Percentiles rank a stretch among this genome's conserved stretches.
Conservation (phyloP, 2,113 vertebrate species). For the Ciconia maguari region DNA sequence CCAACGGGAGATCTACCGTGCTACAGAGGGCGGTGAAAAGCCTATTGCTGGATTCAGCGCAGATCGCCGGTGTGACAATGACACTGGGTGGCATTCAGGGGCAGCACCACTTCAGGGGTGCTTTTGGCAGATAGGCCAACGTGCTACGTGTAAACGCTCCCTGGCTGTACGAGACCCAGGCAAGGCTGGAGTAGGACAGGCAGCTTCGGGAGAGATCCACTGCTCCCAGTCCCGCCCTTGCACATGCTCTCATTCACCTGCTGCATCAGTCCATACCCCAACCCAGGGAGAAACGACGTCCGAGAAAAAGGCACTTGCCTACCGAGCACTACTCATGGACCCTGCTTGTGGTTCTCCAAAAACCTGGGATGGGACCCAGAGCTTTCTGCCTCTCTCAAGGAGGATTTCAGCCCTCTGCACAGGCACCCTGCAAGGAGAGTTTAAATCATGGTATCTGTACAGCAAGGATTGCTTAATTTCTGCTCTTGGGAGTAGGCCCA, state of each 20-base stretch:
- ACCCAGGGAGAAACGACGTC: rapidly evolving
- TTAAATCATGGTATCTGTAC: not conserved
- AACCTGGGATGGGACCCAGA: not conserved
- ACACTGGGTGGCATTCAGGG: not conserved
- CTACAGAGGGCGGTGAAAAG: not conserved
- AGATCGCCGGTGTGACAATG: rapidly evolving
- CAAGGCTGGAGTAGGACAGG: not conserved
- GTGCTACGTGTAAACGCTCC: rapidly evolving
- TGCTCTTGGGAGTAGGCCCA: not conserved
- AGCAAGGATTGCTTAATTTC: not conserved
- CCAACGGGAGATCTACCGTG: rapidly evolving
- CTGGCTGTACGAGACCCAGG: not conserved
- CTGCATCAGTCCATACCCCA: not conserved
- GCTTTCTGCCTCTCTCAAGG: not conserved
- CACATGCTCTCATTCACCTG: rapidly evolving
- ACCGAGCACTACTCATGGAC: not conserved
- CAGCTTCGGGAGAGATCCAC: rapidly evolving
- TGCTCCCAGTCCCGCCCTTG: too few species aligned
- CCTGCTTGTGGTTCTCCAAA: not conserved
- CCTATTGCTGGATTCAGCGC: not conserved
- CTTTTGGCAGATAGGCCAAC: not conserved
- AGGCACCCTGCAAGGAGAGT: not conserved
- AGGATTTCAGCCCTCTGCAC: not conserved
- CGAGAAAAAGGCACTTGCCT: not conserved
- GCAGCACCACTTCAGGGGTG: not conserved